Evolutionary conservation across 2,113 vertebrate species (phyloP).

Genomic region (Callaeas wilsoni): DNA sequence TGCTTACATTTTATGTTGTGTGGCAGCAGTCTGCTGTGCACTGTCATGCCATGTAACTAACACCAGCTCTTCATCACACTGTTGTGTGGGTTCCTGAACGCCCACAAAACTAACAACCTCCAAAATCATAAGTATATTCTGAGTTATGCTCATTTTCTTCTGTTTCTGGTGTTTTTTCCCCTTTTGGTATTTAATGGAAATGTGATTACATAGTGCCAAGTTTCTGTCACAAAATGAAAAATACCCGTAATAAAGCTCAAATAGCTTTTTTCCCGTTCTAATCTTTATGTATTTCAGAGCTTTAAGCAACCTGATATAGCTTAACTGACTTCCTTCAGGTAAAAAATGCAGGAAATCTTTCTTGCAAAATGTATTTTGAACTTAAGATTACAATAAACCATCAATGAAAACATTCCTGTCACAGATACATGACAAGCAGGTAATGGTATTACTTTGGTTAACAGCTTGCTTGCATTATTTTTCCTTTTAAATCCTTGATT

Average conservation of each 20-base stretch:
- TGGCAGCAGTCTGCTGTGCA: background rate
- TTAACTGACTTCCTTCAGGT: background rate
- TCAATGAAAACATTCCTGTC: background rate
- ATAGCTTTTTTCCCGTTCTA: background rate
- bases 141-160: background rate
- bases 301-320: background rate
- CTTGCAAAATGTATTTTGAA: background rate
- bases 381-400: background rate
- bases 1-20: no score
- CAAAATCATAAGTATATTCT: background rate
- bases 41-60: background rate
- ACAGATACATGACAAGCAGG: background rate
- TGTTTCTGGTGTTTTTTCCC: background rate
- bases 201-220: background rate
- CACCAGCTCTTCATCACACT: background rate
- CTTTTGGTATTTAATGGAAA: background rate
- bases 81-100: background rate
- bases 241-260: background rate
- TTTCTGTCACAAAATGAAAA: background rate
- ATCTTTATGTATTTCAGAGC: background rate
- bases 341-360: background rate
- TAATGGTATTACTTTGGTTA: background rate
- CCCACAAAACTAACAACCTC: background rate
- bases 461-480: background rate
- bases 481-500: background rate